Base-by-base conservation (phyloP, 2,797 vertebrate genomes). In the Gouania willdenowi region DNA sequence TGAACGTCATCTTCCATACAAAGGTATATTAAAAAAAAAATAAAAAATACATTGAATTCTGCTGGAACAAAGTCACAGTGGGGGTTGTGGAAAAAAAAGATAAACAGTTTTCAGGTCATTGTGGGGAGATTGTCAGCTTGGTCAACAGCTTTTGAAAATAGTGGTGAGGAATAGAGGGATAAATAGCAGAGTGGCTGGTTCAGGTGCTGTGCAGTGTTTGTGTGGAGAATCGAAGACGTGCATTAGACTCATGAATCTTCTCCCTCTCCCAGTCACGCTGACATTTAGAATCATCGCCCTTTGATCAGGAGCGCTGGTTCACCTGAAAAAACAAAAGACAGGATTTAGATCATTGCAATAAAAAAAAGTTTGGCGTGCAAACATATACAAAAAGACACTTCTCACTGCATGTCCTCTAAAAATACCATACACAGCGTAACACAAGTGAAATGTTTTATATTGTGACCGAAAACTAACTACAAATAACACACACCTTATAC, bases 241-340 rank as follows among this genome's bases (percentile, higher is more conserved):
- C n/a, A n/a, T n/a, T n/a, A n/a, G n/a, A n/a, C n/a, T n/a, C 38
- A 33, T 35, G 41, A 60, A 27, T 10, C 26, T 25, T 27, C 13
- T 16, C 4, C n/a, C n/a, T n/a, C n/a, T n/a, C n/a, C n/a, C n/a
- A n/a, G n/a, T 49, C 5, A 37, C 26, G 37, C 24, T 33, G 14
- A 49, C 8, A 29, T 45, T 21, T 15, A 10, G 18, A 5, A 32
- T 38, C 9, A 17, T 4, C 10, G 40, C 24, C 5, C 8, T 38
- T 42, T 26, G 16, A 54, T 47, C 33, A 2, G 26, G 12, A 20
- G 9, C 8, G 22, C 10, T 12, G 21, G 4, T 26, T 22, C 4
- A 39, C 75, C 80, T 81, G 15, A 30, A 67, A 56, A 48, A 39
- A 2, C 56, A 56, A 3, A 53, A 37, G 47, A 1, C 30, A 1